Evolutionary conservation across 2,113 vertebrate species (phyloP).

Genomic region (Corvus cornix): DNA sequence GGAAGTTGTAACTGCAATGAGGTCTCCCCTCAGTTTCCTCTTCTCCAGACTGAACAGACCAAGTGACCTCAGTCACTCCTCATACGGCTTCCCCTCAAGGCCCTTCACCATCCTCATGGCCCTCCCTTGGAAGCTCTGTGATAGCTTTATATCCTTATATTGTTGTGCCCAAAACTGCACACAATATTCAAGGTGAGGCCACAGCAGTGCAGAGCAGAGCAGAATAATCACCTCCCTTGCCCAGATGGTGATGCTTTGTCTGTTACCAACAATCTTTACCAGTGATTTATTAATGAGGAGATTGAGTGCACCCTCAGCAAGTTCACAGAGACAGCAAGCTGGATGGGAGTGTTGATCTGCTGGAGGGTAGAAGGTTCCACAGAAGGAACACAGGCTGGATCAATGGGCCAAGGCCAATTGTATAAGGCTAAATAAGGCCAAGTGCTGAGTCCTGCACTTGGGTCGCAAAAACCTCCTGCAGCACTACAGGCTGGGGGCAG

Average conservation of each 20-base stretch:
- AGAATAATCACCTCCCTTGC: neutral
- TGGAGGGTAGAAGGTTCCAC: neutral
- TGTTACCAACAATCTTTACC: neutral
- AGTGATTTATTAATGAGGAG: neutral
- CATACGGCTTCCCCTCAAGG: accelerated
- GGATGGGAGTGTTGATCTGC: neutral
- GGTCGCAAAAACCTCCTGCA: neutral
- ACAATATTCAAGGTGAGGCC: neutral
- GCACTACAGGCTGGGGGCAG: accelerated
- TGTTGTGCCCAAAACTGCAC: neutral
- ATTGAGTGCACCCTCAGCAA: neutral
- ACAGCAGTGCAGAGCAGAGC: neutral
- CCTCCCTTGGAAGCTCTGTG: neutral
- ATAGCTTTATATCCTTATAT: neutral
- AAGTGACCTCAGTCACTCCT: neutral
- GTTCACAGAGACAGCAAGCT: neutral
- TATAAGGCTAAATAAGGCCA: neutral
- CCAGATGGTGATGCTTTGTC: neutral
- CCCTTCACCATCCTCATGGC: neutral
- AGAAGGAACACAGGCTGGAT: neutral
- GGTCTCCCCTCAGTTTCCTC: neutral
- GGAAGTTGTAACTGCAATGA: neutral
- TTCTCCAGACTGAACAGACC: neutral
- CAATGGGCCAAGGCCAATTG: accelerated
- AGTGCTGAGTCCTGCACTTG: neutral